Percentiles rank a stretch among this genome's conserved stretches.
These are phyloP conservation scores for Notolabrus celidotus DNA, from an alignment of 2,797 vertebrate species.

Conservation along the genomic window DNA sequence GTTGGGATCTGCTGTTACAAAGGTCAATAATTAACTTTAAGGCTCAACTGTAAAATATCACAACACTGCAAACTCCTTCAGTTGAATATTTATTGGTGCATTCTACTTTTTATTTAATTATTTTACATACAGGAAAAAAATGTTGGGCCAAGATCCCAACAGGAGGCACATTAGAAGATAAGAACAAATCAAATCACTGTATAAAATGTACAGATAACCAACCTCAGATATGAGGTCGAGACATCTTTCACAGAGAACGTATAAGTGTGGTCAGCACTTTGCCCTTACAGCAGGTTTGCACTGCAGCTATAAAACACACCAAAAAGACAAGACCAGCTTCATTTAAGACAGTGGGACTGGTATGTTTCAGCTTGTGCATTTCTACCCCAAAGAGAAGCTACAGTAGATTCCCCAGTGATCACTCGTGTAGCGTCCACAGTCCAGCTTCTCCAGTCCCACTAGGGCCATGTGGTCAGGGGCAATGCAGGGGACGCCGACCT, in stretches of 20 bases:
- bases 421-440: conserved; percentile 93
- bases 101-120: background rate
- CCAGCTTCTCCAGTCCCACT: conserved; percentile 93
- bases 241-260: conserved; percentile 5
- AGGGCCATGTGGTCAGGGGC: conserved; percentile 90
- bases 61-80: background rate
- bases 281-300: too few species aligned
- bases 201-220: conserved; percentile 10
- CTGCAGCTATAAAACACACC: too few species aligned
- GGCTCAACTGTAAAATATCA: too few species aligned
- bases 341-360: too few species aligned
- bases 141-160: background rate
- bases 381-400: conserved; percentile 77
- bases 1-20: too few species aligned
- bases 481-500: conserved; percentile 69
- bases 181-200: conserved; percentile 7
- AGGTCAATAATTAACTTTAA: too few species aligned
- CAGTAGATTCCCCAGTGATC: conserved; percentile 98
- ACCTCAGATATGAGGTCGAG: conserved; percentile 3
- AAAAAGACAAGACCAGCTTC: too few species aligned
- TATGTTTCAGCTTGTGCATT: too few species aligned
- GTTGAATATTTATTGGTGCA: conserved; percentile 8
- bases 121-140: background rate
- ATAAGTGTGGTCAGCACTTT: background rate
- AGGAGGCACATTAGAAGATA: background rate